Evolutionary conservation across 2,797 vertebrate genomes (phyloP), one percentile per base, ranked within the genome.

Genomic region (Merluccius polli): DNA sequence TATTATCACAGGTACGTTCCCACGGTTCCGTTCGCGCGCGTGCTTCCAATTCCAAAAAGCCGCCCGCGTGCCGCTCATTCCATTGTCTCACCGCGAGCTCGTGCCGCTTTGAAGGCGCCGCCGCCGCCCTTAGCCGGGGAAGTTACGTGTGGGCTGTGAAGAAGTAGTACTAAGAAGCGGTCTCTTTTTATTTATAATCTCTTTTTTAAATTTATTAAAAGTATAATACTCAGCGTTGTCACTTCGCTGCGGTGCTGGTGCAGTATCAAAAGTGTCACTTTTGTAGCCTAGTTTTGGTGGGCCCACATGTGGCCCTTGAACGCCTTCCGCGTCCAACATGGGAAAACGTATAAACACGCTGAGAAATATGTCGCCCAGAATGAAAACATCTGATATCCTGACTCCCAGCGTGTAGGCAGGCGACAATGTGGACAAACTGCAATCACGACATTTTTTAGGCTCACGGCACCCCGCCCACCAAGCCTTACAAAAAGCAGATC

Each of bases 351-450:
- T 65, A 27, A 27, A 27, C 59, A 6, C 24, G 7, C 52, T n/a
- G 8, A n/a, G n/a, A n/a, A n/a, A n/a, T n/a, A n/a, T n/a, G n/a
- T n/a, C n/a, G n/a, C n/a, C n/a, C n/a, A n/a, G n/a, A n/a, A n/a
- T n/a, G n/a, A 59, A 24, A 59, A 59, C 24, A 24, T 1, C 10
- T 24, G 10, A 65, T 3, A 65, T 65, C 59, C 59, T 65, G 10
- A 65, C 59, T 65, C 4, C 59, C 59, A 27, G 24, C 11, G 8
- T 65, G 24, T 27, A 12, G 5, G 24, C 1, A 7, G 6, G 36
- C 36, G 1, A 85, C 84, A 92, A 95, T 93, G 94, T 88, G 89
- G 92, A 92, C 91, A 92, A 94, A 94, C 94, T 90, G 93, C 93
- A 87, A 93, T 89, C 89, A 82, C 92, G 80, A 92, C 94, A 94